Evolutionary conservation across 2,888 invertebrate genomes (phyloP).

Genomic region (Erebia ligea): DNA sequence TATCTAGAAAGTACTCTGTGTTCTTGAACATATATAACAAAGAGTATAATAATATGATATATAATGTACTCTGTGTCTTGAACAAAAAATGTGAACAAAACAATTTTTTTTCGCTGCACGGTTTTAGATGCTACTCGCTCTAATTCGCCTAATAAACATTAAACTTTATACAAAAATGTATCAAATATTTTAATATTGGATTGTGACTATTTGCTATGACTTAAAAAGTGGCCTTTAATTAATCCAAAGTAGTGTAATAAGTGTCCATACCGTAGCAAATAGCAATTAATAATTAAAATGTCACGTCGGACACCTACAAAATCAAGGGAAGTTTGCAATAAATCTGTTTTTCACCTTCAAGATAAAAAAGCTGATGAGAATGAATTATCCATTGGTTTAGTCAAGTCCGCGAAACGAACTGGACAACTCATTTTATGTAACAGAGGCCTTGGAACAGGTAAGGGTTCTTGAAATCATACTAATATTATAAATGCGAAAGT

Average conservation of each 20-base stretch:
- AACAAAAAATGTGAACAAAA: too few relatives aligned
- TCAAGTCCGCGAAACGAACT: constrained; percentile 91
- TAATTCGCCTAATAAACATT: too few relatives aligned
- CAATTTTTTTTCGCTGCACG: too few relatives aligned
- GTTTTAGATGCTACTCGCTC: too few relatives aligned
- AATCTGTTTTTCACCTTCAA: constrained; percentile 87
- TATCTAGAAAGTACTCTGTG: too few relatives aligned
- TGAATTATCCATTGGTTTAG: constrained; percentile 86
- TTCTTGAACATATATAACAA: too few relatives aligned
- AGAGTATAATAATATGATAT: too few relatives aligned
- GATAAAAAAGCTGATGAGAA: constrained; percentile 87
- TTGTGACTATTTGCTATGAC: background rate
- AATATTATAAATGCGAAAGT: too few relatives aligned
- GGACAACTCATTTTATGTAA: constrained; percentile 92
- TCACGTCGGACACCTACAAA: constrained; percentile 63
- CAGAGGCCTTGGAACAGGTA: constrained; percentile 89
- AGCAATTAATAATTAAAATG: constrained; percentile 49
- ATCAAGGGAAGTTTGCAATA: constrained; percentile 67
- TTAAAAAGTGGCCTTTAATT: background rate
- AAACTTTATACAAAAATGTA: too few relatives aligned
- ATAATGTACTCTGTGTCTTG: too few relatives aligned
- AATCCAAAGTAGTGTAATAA: background rate
- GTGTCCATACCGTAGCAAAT: background rate
- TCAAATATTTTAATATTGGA: too few relatives aligned
- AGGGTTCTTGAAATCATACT: constrained; percentile 41